Base-by-base conservation (phyloP, 1,140 invertebrate genomes). In the Armadillidium nasatum region DNA sequence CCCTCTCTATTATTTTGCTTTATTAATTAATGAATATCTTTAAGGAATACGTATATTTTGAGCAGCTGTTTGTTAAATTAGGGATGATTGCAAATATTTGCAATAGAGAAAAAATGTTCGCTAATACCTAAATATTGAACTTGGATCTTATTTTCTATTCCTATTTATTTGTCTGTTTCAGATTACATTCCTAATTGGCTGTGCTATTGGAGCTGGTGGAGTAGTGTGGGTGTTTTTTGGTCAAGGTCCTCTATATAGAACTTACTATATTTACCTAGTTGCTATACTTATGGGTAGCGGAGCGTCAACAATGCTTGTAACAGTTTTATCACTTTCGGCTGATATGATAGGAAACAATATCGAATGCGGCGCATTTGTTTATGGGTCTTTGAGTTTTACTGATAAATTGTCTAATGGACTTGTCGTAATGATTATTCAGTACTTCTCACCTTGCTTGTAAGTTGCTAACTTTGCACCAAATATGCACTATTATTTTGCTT, bases 321-420 rank as follows among this genome's bases (percentile, higher is more conserved):
- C 94, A 44, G 94, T 94, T 84, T 86, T 97, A 19, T 90, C 93
- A 4, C 88, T 96, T 78, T 96, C 93, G 7, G 91, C 94, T 43
- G 95, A 97, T 86, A 87, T 97, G 23, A 96, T 98, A 79, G 94
- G 94, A 23, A 87, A 89, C 54, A 92, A 92, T 83, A 92, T 91
- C 0, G 89, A 92, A 81, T 76, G 72, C 3, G 94, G 89, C 81
- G 96, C 95, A 50, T 97, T 97, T 86, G 92, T 98, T 7, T 98
- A 96, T 85, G 96, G 96, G 19, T 87, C 93, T 21, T 96, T 98
- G 95, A 97, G 94, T 86, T 97, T 98, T 85, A 88, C 90, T 7
- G 96, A 98, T 84, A 98, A 98, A 87, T 83, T 98, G 0, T 90
- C 92, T 0, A 93, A 95, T 86, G 96, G 96, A 13, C 78, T 93